phyloP scores from a whole-genome alignment of 2,888 invertebrate species.

The Tachina lurida region DNA sequence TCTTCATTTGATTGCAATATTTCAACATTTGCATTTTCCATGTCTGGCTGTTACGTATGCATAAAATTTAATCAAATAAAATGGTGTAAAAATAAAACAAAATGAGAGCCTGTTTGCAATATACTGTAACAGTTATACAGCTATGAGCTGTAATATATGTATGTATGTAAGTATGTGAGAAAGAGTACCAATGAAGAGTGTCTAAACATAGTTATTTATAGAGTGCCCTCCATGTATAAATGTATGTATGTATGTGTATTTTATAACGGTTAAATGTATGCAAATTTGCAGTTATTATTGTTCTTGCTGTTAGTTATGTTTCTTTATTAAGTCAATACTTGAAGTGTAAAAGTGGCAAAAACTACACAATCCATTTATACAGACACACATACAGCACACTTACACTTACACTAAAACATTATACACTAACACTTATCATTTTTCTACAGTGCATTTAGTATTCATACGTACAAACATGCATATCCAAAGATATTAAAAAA shows the following conservation, averaged over 20 bases:
- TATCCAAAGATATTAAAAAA: conserved; percentile 1
- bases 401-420: background rate
- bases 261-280: conserved; percentile 28
- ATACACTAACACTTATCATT: background rate
- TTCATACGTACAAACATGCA: background rate
- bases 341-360: conserved; percentile 66
- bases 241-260: background rate
- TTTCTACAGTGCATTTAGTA: conserved; percentile 5
- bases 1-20: background rate
- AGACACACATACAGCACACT: background rate
- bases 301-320: conserved; percentile 41
- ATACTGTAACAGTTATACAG: conserved; percentile 2
- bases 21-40: background rate
- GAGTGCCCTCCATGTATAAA: conserved; percentile 5
- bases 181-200: conserved; percentile 6
- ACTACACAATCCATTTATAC: background rate
- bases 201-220: conserved; percentile 45
- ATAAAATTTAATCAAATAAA: conserved; percentile 10
- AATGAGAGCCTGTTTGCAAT: background rate
- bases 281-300: conserved; percentile 38
- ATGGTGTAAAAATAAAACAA: conserved; percentile 3
- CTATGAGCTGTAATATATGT: conserved; percentile 10
- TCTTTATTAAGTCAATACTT: conserved; percentile 66
- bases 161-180: conserved; percentile 4
- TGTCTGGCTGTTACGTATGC: conserved; percentile 22